A percentile compares a stretch with the other conserved stretches of the same genome.
Conservation (phyloP, 2,113 vertebrate species). For the Bufo bufo region DNA sequence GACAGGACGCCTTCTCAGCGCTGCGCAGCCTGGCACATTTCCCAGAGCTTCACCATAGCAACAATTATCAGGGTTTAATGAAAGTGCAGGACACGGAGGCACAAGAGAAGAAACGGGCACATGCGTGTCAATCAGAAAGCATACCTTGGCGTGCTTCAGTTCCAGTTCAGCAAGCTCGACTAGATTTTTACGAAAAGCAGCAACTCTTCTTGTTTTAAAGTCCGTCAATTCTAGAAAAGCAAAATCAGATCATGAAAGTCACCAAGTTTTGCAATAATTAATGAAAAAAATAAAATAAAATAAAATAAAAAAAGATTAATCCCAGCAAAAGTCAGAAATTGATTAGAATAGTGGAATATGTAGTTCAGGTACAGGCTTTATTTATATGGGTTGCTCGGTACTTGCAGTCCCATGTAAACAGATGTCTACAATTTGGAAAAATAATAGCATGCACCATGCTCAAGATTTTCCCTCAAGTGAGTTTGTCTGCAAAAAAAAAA, state of each 20-base stretch:
- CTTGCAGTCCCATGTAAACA: too few relatives aligned
- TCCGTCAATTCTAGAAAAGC: constrained; percentile 87
- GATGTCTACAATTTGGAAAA: too few relatives aligned
- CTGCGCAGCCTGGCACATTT: background rate
- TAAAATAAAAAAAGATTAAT: too few relatives aligned
- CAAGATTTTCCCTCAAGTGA: too few relatives aligned
- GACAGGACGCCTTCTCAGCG: background rate
- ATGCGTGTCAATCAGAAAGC: constrained; percentile 8
- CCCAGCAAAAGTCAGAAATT: too few relatives aligned
- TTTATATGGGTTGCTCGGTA: too few relatives aligned
- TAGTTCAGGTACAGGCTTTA: too few relatives aligned
- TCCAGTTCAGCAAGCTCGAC: constrained; percentile 98
- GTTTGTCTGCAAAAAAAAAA: too few relatives aligned
- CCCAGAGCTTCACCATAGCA: background rate
- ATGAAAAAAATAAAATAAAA: too few relatives aligned
- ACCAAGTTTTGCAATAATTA: background rate
- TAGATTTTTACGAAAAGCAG: constrained; percentile 97
- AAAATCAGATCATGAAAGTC: constrained; percentile 32
- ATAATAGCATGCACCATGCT: too few relatives aligned
- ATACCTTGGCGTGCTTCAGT: constrained; percentile 98
- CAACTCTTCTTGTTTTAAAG: constrained; percentile 97
- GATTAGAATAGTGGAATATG: too few relatives aligned
- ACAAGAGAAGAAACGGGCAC: background rate
- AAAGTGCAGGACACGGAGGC: background rate
- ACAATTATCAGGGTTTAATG: background rate